Conservation (phyloP, 2,888 invertebrate species). For the Apodemia duryi region DNA sequence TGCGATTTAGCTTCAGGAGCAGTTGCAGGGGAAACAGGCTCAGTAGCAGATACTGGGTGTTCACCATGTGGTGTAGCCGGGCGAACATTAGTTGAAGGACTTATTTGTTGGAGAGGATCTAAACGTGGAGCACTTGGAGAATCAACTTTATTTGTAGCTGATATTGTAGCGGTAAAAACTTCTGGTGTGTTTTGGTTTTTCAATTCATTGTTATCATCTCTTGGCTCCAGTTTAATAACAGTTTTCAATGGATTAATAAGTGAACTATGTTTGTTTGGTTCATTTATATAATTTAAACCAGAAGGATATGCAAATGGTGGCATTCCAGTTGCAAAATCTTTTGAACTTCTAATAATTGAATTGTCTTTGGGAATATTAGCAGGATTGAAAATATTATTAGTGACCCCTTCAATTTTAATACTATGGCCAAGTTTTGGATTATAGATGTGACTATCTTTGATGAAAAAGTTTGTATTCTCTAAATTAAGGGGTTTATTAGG, state of each 20-base stretch:
- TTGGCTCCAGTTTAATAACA: constrained; percentile 72
- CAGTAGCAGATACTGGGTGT: constrained; percentile 59
- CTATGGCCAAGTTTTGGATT: constrained; percentile 64
- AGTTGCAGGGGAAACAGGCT: constrained; percentile 68
- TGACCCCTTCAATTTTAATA: constrained; percentile 68
- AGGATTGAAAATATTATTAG: constrained; percentile 65
- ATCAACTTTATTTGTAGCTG: constrained; percentile 63
- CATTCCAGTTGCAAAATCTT: constrained; percentile 62
- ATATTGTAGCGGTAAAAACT: constrained; percentile 73
- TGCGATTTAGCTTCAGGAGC: constrained; percentile 60
- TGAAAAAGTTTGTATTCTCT: constrained; percentile 70
- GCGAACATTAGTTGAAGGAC: constrained; percentile 55
- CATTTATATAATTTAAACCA: constrained; percentile 61
- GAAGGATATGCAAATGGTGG: constrained; percentile 62
- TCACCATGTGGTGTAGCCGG: constrained; percentile 67
- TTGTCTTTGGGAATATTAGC: constrained; percentile 66
- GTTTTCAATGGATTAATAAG: constrained; percentile 71
- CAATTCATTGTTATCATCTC: constrained; percentile 68
- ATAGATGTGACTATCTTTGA: constrained; percentile 68
- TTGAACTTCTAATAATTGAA: constrained; percentile 65
- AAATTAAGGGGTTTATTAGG: constrained; percentile 65
- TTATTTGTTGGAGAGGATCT: constrained; percentile 65
- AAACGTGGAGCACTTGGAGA: constrained; percentile 63
- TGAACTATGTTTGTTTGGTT: constrained; percentile 64
- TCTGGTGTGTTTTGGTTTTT: constrained; percentile 71